A percentile compares a stretch with the other conserved stretches of the same genome.
phyloP scores from a whole-genome alignment of 2,888 invertebrate genomes.

The Mallateleia sp. region DNA sequence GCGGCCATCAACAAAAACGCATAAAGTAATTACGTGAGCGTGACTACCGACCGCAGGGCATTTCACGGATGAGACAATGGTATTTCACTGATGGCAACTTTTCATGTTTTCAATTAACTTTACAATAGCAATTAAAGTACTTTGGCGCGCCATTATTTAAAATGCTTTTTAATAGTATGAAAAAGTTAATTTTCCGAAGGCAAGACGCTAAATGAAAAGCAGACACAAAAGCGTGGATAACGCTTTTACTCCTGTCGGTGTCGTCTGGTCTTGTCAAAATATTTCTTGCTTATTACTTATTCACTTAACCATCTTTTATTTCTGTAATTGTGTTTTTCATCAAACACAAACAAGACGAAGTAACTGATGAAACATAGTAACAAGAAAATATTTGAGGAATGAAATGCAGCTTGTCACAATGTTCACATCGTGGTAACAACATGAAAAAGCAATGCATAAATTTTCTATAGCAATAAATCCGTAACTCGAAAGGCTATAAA shows the following conservation, averaged over 20 bases:
- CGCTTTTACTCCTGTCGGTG: background rate
- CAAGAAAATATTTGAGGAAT: conserved; percentile 54
- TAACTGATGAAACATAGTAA: conserved; percentile 34
- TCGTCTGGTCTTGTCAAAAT: conserved; percentile 31
- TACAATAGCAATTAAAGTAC: conserved; percentile 32
- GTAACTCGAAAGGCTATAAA: conserved; percentile 52
- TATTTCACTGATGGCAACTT: conserved; percentile 50
- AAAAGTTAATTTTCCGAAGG: background rate
- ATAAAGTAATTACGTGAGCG: conserved; percentile 58
- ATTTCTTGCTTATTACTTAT: conserved; percentile 36
- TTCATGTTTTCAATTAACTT: conserved; percentile 53
- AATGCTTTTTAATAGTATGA: conserved; percentile 1
- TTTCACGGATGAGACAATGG: conserved; percentile 50
- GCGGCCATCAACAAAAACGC: conserved; percentile 54
- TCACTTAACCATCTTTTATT: conserved; percentile 39
- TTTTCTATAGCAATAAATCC: conserved; percentile 71
- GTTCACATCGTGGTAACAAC: conserved; percentile 56
- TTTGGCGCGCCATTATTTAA: conserved; percentile 13
- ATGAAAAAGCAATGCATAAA: conserved; percentile 74
- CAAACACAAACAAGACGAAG: conserved; percentile 44
- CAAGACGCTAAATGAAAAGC: conserved; percentile 14
- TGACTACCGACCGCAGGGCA: conserved; percentile 47
- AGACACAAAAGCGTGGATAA: background rate
- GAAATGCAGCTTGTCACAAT: conserved; percentile 61
- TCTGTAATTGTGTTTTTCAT: conserved; percentile 43